Evolutionary conservation across 2,888 invertebrate genomes (phyloP), one percentile per base, ranked within the genome.

Genomic region (Tiliacea aurago): DNA sequence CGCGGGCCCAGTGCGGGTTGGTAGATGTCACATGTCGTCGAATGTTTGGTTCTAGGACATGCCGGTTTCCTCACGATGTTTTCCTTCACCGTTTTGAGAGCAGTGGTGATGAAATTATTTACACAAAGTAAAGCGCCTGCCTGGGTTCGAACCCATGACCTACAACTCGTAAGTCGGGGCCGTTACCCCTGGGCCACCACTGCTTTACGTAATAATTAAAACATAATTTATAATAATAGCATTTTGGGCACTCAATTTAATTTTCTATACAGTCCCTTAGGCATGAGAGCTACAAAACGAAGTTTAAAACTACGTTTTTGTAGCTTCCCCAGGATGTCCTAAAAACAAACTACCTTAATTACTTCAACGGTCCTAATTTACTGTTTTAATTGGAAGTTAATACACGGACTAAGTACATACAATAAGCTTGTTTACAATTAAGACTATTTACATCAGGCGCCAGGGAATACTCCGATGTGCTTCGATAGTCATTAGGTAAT

Each of bases 351-450:
- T 37, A 28, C 18, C 28, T 43, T 37, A 49, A 80, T 47, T 37
- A 59, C 47, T 45, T 15, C 6, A 63, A 47, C 23, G 13, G 11
- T 23, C 11, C 41, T 47, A 43, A 64, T 67, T 79, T 43, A 41
- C 37, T 11, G 37, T 66, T 63, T 69, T 55, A 80, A 76, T 80
- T 76, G 47, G 23, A 45, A 70, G 43, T 37, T 58, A 70, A 76
- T 78, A 74, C 28, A 45, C 20, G 15, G 4, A 53, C 58, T 37
- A 59, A 64, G 43, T 75, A 59, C 7, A 62, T 9, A 76, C 28
- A 76, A 70, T 55, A 43, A 80, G 63, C 63, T 75, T 49, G 58
- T 41, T 69, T n/a, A 53, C 53, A 66, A 41, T 51, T 43, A 51
- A 51, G 11, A 55, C 55, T 80, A 58, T 73, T 73, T 73, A 64